phyloP scores from a whole-genome alignment of 2,888 invertebrate species.

The Chironomus riparius region DNA sequence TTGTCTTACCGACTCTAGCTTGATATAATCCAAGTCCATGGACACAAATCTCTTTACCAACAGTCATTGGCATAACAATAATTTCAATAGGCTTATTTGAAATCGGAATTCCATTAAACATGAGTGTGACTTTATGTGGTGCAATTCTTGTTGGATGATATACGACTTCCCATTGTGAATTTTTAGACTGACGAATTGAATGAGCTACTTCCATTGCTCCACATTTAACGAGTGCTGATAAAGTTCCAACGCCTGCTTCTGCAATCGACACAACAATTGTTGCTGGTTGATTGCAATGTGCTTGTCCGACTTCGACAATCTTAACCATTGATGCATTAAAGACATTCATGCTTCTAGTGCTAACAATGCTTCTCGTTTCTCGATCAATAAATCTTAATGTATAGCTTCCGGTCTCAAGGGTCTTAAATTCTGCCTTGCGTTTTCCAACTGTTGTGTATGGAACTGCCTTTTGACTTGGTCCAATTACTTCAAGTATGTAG shows the following conservation, averaged over 20 bases:
- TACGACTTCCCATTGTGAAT: conserved; percentile 69
- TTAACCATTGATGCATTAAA: conserved; percentile 67
- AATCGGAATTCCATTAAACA: conserved; percentile 76
- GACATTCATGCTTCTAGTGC: conserved; percentile 62
- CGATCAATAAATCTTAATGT: conserved; percentile 57
- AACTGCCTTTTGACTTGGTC: conserved; percentile 54
- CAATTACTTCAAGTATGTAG: conserved; percentile 56
- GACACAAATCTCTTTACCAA: conserved; percentile 60
- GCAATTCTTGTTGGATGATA: conserved; percentile 84
- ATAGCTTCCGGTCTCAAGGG: conserved; percentile 65
- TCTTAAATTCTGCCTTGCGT: conserved; percentile 65
- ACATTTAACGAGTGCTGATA: conserved; percentile 71
- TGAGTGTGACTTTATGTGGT: conserved; percentile 75
- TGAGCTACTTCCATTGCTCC: conserved; percentile 76
- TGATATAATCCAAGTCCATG: conserved; percentile 79
- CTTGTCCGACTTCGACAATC: conserved; percentile 64
- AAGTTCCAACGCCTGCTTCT: conserved; percentile 75
- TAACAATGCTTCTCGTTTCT: conserved; percentile 51
- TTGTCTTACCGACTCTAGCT: conserved; percentile 69
- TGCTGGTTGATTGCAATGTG: conserved; percentile 71
- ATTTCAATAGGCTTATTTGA: conserved; percentile 48
- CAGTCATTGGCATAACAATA: conserved; percentile 53
- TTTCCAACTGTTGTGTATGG: conserved; percentile 51
- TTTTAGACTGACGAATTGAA: conserved; percentile 59
- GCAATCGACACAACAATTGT: conserved; percentile 67